Percentiles rank a stretch among this genome's conserved stretches.
Evolutionary conservation across 2,888 invertebrate genomes (phyloP).

Genomic region (Amphimallon solstitiale): DNA sequence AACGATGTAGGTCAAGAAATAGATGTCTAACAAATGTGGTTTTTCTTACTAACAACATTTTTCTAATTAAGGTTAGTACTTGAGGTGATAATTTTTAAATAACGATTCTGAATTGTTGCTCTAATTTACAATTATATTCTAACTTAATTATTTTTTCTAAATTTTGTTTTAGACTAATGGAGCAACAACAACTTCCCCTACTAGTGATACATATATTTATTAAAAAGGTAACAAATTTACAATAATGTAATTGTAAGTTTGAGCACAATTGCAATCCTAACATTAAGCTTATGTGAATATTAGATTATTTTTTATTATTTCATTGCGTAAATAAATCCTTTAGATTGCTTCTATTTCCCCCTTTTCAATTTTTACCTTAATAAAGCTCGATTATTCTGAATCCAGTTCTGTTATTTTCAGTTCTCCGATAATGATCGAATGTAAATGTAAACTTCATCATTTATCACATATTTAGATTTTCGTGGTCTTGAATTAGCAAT

Average conservation of each 20-base stretch:
- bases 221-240: constrained; percentile 59
- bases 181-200: constrained; percentile 69
- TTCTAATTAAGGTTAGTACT: constrained; percentile 52
- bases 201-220: constrained; percentile 90
- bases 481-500: too few relatives aligned
- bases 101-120: constrained; percentile 20
- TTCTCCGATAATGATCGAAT: too few relatives aligned
- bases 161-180: constrained; percentile 75
- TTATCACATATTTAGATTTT: too few relatives aligned
- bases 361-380: too few relatives aligned
- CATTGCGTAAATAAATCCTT: too few relatives aligned
- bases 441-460: too few relatives aligned
- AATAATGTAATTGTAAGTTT: constrained; percentile 48
- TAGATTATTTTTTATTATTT: too few relatives aligned
- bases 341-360: too few relatives aligned
- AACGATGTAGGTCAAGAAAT: constrained; percentile 75
- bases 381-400: too few relatives aligned
- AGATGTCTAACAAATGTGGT: constrained; percentile 68
- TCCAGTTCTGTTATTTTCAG: too few relatives aligned
- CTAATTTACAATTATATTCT: constrained; percentile 37
- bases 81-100: neutral
- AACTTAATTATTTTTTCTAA: constrained; percentile 18
- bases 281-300: neutral
- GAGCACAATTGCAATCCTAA: constrained; percentile 42
- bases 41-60: constrained; percentile 50